Conservation (phyloP, 2,888 invertebrate species). For the Mechanitis messenoides region DNA sequence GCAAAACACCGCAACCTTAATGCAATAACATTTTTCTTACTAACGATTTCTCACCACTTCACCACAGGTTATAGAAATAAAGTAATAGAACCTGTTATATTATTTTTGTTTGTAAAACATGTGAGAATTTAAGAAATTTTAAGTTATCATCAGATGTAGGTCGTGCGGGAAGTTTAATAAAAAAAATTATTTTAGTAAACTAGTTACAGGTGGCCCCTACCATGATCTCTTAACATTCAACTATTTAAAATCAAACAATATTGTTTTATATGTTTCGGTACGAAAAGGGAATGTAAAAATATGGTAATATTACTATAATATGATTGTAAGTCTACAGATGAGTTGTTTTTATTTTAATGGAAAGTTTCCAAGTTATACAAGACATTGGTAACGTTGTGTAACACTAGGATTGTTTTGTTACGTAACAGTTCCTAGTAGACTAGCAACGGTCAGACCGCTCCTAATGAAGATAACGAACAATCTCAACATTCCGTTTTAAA, state of each 20-base stretch:
- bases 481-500: too few relatives aligned
- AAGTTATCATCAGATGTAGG: too few relatives aligned
- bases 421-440: conserved; percentile 1
- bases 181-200: too few relatives aligned
- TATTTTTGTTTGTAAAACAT: too few relatives aligned
- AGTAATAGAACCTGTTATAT: neutral
- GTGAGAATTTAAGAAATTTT: too few relatives aligned
- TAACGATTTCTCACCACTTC: neutral
- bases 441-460: neutral
- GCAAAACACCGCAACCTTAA: conserved; percentile 1
- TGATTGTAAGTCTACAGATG: neutral
- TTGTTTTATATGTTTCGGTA: too few relatives aligned
- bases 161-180: too few relatives aligned
- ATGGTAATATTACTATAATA: too few relatives aligned
- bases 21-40: neutral
- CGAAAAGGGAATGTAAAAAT: too few relatives aligned
- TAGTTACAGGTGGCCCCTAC: too few relatives aligned
- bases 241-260: too few relatives aligned
- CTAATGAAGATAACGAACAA: conserved; percentile 1
- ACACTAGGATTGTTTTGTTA: neutral
- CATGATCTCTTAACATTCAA: too few relatives aligned
- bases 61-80: neutral
- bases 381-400: neutral
- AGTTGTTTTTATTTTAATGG: conserved; percentile 2
- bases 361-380: conserved; percentile 1